These are phyloP conservation scores for Charadrius vociferus DNA, from an alignment of 2,113 vertebrate genomes.

Conservation along the genomic window DNA sequence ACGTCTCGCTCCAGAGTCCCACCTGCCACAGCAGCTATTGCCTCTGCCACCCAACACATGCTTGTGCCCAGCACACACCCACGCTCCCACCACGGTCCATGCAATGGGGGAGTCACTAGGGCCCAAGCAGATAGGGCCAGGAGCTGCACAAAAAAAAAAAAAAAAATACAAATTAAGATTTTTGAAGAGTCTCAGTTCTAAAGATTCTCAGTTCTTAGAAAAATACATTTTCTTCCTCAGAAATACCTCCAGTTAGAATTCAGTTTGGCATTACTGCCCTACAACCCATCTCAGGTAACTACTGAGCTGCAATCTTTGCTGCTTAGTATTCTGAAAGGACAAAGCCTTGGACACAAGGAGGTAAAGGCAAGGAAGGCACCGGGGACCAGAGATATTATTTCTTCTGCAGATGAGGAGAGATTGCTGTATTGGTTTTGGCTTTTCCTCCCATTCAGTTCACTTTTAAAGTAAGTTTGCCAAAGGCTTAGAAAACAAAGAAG, in stretches of 20 bases:
- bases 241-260: neutral
- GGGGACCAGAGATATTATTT: neutral
- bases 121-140: neutral
- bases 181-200: neutral
- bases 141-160: neutral
- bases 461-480: neutral
- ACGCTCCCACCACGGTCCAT: fast-evolving
- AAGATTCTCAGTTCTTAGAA: neutral
- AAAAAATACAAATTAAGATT: neutral
- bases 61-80: neutral
- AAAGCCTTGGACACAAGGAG: neutral
- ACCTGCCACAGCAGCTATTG: neutral
- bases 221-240: neutral
- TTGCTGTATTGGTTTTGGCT: neutral
- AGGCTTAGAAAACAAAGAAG: neutral
- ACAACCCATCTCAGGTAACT: neutral
- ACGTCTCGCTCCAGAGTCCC: neutral
- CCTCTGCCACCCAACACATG: neutral
- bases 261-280: neutral
- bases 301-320: neutral
- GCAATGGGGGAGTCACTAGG: neutral
- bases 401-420: neutral
- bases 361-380: neutral
- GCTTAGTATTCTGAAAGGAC: neutral
- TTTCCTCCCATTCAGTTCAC: neutral